A percentile compares a stretch with the other conserved stretches of the same genome.
Evolutionary conservation across 92 coral and sea anemone species (phyloP).

Genomic region (Palythoa heliodiscus): DNA sequence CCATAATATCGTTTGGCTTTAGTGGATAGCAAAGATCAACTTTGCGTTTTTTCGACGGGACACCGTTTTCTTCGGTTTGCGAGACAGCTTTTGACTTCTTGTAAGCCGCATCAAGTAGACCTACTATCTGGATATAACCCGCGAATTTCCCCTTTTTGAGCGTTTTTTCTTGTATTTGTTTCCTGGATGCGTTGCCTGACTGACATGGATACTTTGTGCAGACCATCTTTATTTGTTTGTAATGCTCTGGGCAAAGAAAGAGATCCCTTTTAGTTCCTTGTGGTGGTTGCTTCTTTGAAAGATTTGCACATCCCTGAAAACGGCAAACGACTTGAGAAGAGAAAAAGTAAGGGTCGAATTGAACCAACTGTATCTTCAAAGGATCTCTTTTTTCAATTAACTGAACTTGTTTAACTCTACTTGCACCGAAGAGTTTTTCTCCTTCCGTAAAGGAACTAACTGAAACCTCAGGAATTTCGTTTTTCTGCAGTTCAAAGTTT

Average conservation of each 20-base stretch:
- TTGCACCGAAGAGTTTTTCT: background rate
- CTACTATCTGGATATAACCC: conserved; percentile 17
- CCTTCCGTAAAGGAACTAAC: conserved; percentile 6
- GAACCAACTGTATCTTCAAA: conserved; percentile 19
- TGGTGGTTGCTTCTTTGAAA: background rate
- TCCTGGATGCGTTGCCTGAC: background rate
- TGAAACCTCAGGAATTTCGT: conserved; percentile 16
- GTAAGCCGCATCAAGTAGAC: conserved; percentile 25
- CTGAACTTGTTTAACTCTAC: background rate
- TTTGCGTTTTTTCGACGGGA: background rate
- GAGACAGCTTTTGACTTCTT: background rate
- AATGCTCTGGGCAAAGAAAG: conserved; percentile 15
- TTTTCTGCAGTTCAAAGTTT: background rate
- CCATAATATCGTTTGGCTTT: background rate
- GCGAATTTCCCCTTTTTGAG: background rate
- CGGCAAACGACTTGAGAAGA: conserved; percentile 25
- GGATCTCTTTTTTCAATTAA: conserved; percentile 10
- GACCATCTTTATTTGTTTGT: background rate
- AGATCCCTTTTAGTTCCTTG: conserved; percentile 12
- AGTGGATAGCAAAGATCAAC: background rate
- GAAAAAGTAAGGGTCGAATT: conserved; percentile 31
- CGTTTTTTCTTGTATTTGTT: background rate
- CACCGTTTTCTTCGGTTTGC: background rate
- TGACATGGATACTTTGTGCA: background rate
- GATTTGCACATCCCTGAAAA: background rate